Base-by-base conservation (phyloP, 53 echinoderm and acorn worm genomes). In the Antedon mediterranea region DNA sequence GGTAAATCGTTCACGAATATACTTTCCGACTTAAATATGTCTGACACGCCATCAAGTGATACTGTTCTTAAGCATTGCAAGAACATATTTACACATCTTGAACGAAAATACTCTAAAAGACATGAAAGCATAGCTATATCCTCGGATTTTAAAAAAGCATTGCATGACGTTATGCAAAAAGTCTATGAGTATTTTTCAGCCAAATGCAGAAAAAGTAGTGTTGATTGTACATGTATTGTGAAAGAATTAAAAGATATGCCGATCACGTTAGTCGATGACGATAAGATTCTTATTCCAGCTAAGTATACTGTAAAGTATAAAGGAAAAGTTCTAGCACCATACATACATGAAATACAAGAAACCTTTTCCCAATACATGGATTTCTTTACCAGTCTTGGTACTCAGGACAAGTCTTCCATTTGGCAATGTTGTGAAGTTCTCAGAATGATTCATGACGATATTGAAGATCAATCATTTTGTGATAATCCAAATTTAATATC, bases 21-120 rank as follows among this genome's bases (percentile, higher is more conserved):
- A 78, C 32, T 77, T 3, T 26, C 7, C 23, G 23, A 57, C 2
- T 57, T 57, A 57, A 57, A 57, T 18, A 26, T 23, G 23, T 15
- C 28, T 1, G 29, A 0, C 30, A 31, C 32, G 5, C 73, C 34
- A 32, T 15, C 73, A 26, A 18, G 32, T 4, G 33, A 78, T 8
- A 77, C 71, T 41, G 82, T 82, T 13, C 28, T 78, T 11, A 30
- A 31, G 8, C 86, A 86, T 74, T 78, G 31, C 7, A 30, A 37
- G 23, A 57, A 42, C 3, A 71, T 86, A 3, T 86, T 82, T 32
- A 26, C 29, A 27, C 33, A 34, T 4, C 70, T 86, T 78, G 30
- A 74, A 32, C 27, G 74, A 71, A 71, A 29, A 30, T 82, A 86
- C 30, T n/a, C n/a, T n/a, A 42, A n/a, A 0, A 57, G 37, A 41